Evolutionary conservation across 2,797 vertebrate species (phyloP), one percentile per base, ranked within the genome.

Genomic region (Aulostomus chinensis): DNA sequence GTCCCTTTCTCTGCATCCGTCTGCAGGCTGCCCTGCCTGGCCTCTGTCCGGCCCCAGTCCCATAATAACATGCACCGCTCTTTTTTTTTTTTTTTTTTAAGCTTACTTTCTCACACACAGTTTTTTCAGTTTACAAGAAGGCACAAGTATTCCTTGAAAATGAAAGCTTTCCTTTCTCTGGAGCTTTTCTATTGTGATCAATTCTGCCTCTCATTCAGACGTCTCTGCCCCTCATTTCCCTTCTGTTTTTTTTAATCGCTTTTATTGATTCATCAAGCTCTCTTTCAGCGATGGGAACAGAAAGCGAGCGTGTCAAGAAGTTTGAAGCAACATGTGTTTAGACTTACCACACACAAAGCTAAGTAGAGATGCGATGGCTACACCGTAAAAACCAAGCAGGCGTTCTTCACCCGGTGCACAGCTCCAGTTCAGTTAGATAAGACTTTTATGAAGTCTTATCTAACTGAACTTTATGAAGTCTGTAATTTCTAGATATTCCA

Each of bases 31-130:
- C 65, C 74, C 61, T 20, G 48, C 10, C 15, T 22, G 60, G 69
- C 62, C 73, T 38, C 65, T 10, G 58, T 32, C 46, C 75, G 11
- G 71, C 54, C 52, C 67, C 26, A 6, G 50, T 58, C 71, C 65
- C 6, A 40, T 86, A 87, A 88, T 86, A 53, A 68, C 58, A 84
- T 83, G 75, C 78, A 73, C 65, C 68, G 57, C 79, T 78, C 77
- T 85, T 78, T 74, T 68, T 52, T 68, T 46, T 65, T 48, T 8
- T 58, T 10, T 29, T 50, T 8, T 42, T 76, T 78, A n/a, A n/a
- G n/a, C 70, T 69, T 69, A 69, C 59, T 45, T 49, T 64, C 28
- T 51, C 60, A 61, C 8, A 45, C 37, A 64, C 6, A 49, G 9
- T 39, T 30, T 47, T 40, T 31, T 14, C 30, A 14, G 17, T 26